Base-by-base conservation (phyloP, 2,888 invertebrate genomes). In the Tenthredo notha region DNA sequence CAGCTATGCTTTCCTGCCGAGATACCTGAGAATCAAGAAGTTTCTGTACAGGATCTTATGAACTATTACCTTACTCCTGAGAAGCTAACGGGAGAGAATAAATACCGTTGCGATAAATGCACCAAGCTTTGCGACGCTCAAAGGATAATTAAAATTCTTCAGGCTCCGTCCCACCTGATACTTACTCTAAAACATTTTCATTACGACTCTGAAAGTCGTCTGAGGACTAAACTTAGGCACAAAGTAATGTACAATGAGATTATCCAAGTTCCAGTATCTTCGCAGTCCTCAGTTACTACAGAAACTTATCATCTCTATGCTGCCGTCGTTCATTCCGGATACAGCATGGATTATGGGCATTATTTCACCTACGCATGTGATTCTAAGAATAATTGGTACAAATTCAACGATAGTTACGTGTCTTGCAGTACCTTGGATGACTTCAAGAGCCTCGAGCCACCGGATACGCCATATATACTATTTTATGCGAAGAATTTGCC, bases 291-390 rank as follows among this genome's bases (percentile, higher is more conserved):
- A 3, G 86, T 88, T 15, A 88, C 86, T 54, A 86, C 85, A 1
- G 95, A 95, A 85, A 94, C 95, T 25, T 98, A 97, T 92, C 95
- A 95, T 58, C 93, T 98, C 50, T 97, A 97, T 91, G 97, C 97
- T 0, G 97, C 97, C 0, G 97, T 98, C 0, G 96, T 98, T 0
- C 98, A 98, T 93, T 96, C 96, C 0, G 98, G 98, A 1, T 95
- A 96, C 33, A 97, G 96, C 82, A 96, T 97, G 87, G 97, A 98
- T 91, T 97, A 97, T 0, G 98, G 98, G 0, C 98, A 98, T 92
- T 98, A 98, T 92, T 98, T 97, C 92, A 97, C 98, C 0, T 96
- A 97, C 86, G 97, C 97, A 0, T 95, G 96, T 54, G 97, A 97
- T 90, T 94, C 93, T 25, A 94, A 94, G 85, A 94, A 95, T 54